Evolutionary conservation across 2,113 vertebrate species (phyloP).

Genomic region (Ptychochromis oligacanthus): DNA sequence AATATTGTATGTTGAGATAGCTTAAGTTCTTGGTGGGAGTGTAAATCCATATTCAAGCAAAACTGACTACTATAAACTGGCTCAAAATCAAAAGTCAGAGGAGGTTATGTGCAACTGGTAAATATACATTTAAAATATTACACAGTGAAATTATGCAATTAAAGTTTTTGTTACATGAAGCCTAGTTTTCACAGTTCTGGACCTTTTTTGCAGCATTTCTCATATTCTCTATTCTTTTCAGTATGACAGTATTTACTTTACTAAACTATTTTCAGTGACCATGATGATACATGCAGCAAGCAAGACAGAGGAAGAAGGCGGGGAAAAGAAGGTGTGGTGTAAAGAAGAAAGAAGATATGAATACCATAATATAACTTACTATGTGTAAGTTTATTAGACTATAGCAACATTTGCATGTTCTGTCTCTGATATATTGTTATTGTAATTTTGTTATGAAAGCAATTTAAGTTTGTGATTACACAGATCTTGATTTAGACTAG

Average conservation of each 20-base stretch:
- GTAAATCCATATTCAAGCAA: too few species aligned
- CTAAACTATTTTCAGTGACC: fast-evolving
- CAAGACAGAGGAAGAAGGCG: background rate
- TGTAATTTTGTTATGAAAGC: background rate
- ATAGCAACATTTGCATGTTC: fast-evolving
- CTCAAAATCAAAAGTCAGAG: too few species aligned
- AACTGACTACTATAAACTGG: too few species aligned
- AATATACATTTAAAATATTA: too few species aligned
- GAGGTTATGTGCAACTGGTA: too few species aligned
- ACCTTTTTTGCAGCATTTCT: background rate
- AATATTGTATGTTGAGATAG: too few species aligned
- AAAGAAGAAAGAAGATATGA: fast-evolving
- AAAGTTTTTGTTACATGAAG: too few species aligned
- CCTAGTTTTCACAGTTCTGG: background rate
- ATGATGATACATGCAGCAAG: background rate
- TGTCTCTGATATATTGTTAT: fast-evolving
- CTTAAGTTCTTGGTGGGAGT: too few species aligned
- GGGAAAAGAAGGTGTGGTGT: background rate
- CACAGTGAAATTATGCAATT: too few species aligned
- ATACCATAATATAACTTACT: background rate
- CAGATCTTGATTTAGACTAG: background rate
- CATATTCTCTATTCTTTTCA: background rate
- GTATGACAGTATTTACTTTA: too few species aligned
- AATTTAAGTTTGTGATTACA: background rate
- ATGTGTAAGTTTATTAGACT: background rate